Base-by-base conservation (phyloP, 2,888 invertebrate genomes). In the Hemithea aestivaria region DNA sequence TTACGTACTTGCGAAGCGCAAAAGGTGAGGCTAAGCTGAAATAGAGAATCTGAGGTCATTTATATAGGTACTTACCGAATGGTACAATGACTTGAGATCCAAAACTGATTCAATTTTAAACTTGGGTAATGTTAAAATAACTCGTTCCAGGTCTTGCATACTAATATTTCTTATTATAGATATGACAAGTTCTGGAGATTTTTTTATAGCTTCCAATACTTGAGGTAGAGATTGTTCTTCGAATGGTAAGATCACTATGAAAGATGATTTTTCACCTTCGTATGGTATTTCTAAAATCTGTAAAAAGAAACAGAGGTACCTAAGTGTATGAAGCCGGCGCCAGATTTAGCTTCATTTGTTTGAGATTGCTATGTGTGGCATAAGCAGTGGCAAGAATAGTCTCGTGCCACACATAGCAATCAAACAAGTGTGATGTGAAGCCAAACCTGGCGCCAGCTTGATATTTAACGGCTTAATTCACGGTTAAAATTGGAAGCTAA, bases 211-310 rank as follows among this genome's bases (percentile, higher is more conserved):
- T 6, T 49, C 46, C 1, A 81, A 35, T 6, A 82, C 33, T 1
- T 44, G 2, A 5, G 53, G 24, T 1, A 96, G 74, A 0, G 94
- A 93, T 27, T 88, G 82, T 11, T 79, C 75, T 9, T 87, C 63
- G 31, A 90, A 87, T 0, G 96, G 96, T 37, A 96, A 74, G 11
- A 96, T 74, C 27, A 96, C 83, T 0, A 95, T 56, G 89, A 96
- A 91, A 24, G 91, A 90, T 6, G 92, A 66, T 27, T 90, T 79
- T 0, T 84, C 75, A 10, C 90, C 90, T 38, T 78, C 69, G 59
- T 95, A 96, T 0, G 93, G 93, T 51, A 96, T 57, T 66, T 92
- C 91, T 34, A 96, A 56, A 2, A 93, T 88, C 91, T 88, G 42
- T 38, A 10, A 25, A 36, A 11, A 27, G 1, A 24, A 10, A 11